Base-by-base conservation (phyloP, 2,113 vertebrate species). In the Pedetes capensis region DNA sequence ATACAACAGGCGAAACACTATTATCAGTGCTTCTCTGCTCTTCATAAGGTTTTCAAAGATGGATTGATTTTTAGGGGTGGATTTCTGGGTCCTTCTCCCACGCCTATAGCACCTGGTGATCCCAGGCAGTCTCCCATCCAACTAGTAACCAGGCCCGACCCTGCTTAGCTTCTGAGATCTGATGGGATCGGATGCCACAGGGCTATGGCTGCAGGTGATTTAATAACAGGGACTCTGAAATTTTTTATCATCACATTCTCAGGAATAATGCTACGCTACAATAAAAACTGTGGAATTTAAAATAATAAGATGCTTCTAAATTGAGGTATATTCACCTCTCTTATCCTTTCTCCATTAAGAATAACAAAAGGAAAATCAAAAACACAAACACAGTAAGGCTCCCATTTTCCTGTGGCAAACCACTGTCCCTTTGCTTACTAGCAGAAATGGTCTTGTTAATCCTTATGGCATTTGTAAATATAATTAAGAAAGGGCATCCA, bases 391-490 rank as follows among this genome's bases (percentile, higher is more conserved):
- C 76, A 87, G 59, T 0, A 12, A 85, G 34, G 2, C 8, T 84
- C 29, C 49, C 37, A 4, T 88, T 83, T 90, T 72, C 84, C 51
- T 75, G 63, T 71, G 63, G 64, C 8, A 82, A 93, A 93, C 66
- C 25, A 87, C 39, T 68, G 8, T 49, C 53, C 44, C 72, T 93
- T 89, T 83, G 81, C 61, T 84, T 87, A 75, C 78, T 69, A 84
- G 79, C 78, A 95, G 88, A 94, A 91, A 86, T 32, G 47, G 74
- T 29, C 75, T 94, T 63, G 55, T 72, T 91, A 90, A 78, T 87
- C 42, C 68, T 92, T 86, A 59, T 0, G 68, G 32, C 51, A 79
- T 95, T 96, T 88, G 47, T 95, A 93, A 89, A 68, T 79, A 63
- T 57, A 95, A 93, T 69, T 82, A 34, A 85, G 32, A 47, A 6